Base-by-base conservation (phyloP, 2,888 invertebrate genomes). In the Orgyia antiqua region DNA sequence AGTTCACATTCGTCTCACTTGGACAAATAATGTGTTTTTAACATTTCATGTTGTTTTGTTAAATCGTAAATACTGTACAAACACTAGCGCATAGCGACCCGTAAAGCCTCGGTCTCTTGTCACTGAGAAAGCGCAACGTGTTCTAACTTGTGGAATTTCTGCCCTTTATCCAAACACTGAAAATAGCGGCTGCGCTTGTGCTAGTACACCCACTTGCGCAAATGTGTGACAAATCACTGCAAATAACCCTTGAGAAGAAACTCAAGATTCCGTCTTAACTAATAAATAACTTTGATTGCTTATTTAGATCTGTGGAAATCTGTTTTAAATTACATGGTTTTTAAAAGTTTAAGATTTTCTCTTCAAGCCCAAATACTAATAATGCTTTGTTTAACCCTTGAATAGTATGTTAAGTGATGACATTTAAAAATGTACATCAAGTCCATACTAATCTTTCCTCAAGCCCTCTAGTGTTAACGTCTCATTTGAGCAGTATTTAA, bases 41-140 rank as follows among this genome's bases (percentile, higher is more conserved):
- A 86, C 84, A 80, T 84, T 80, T 82, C 82, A 71, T 78, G 80
- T 83, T 84, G 86, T 86, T 86, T 86, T 83, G 86, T 84, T 80
- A 78, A 78, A 84, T 84, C 84, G 83, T 86, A 86, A 84, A 86
- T 76, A 78, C 80, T 80, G 78, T 64, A 66, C 77, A 84, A 84
- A 84, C 71, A 83, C 67, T 65, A 61, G 62, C 54, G 56, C 52
- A 49, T 51, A 50, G 62, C 37, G 65, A 60, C 66, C 62, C 68
- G 66, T 66, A 63, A 65, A 58, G 58, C 64, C 59, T 53, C 70
- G 64, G 51, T 45, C 51, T 18, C 51, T 54, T 52, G 52, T 52
- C 55, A 48, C 62, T 60, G 72, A 59, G 73, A 72, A 72, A 71
- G 74, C 68, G 56, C 52, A 49, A 52, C 53, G 53, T 42, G 58